Evolutionary conservation across 2,797 vertebrate species (phyloP), one percentile per base, ranked within the genome.

Genomic region (Poecilia wingei): DNA sequence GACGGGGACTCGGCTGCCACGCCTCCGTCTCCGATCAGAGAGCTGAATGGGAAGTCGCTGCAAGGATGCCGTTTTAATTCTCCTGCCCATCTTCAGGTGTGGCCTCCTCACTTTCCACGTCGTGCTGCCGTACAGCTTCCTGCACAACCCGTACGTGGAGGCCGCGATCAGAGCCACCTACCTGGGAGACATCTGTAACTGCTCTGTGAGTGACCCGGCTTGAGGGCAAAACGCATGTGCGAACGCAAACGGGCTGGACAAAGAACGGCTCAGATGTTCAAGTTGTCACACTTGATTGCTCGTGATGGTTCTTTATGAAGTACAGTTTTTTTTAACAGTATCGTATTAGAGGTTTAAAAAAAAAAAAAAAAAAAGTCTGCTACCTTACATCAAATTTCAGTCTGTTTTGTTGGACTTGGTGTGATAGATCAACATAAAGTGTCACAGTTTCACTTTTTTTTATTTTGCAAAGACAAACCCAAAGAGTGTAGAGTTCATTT

Each of bases 101-200:
- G 96, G 97, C 45, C 93, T 91, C 76, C 94, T 98, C 81, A 96
- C 96, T 68, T 98, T 97, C 92, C 97, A 98, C 64, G 93, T 98
- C 74, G 95, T 96, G 53, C 77, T 98, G 69, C 97, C 97, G 2
- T 96, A 92, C 92, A 98, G 97, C 88, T 96, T 94, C 87, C 95
- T 98, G 75, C 93, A 95, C 43, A 91, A 92, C 20, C 96, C 95
- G 6, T 97, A 96, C 0, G 91, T 98, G 2, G 97, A 98, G 86
- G 95, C 96, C 0, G 97, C 97, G 81, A 93, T 98, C 86, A 95
- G 93, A 87, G 95, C 93, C 82, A 97, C 96, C 18, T 95, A 95
- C 81, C 18, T 33, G 14, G 95, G 88, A 78, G 90, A 97, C 83
- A 94, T 95, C 87, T 98, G 97, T 87, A 97, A 97, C 85, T 98